Conservation (phyloP, 2,113 vertebrate genomes). For the Coreoperca whiteheadi region DNA sequence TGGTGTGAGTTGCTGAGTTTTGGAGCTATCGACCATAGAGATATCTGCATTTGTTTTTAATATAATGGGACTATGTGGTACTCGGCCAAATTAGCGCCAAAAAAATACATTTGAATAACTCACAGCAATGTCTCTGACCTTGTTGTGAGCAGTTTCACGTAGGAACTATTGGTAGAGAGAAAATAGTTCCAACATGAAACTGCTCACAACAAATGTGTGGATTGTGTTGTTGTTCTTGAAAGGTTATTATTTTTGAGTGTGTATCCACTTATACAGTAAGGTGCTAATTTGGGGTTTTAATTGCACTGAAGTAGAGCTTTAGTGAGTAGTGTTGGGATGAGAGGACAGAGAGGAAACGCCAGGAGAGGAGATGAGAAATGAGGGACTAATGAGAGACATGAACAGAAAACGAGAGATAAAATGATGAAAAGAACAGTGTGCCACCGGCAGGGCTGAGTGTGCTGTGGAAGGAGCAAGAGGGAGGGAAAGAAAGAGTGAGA, state of each 20-base stretch:
- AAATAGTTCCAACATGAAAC: too few species aligned
- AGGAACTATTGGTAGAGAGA: too few species aligned
- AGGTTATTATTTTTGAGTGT: constrained; percentile 30
- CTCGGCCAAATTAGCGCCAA: too few species aligned
- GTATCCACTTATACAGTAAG: constrained; percentile 17
- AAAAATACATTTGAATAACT: too few species aligned
- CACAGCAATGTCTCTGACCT: too few species aligned
- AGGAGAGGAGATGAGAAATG: constrained; percentile 37
- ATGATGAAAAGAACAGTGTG: constrained; percentile 56
- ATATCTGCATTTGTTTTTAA: too few species aligned
- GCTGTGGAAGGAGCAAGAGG: constrained; percentile 46
- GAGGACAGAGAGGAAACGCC: constrained; percentile 18
- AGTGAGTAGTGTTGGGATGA: constrained; percentile 10
- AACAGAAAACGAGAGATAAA: constrained; percentile 56
- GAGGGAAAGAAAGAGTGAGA: constrained; percentile 53
- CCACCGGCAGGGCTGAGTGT: constrained; percentile 52
- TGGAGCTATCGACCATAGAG: too few species aligned
- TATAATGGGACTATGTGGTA: too few species aligned
- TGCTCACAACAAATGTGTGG: too few species aligned
- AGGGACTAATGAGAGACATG: constrained; percentile 52
- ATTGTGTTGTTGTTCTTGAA: too few species aligned
- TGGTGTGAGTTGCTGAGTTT: too few species aligned
- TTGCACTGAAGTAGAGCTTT: constrained; percentile 25
- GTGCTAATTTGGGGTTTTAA: constrained; percentile 49
- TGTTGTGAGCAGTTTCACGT: too few species aligned